Conservation (phyloP, 2,888 invertebrate species). For the Polylopha cassiicola region DNA sequence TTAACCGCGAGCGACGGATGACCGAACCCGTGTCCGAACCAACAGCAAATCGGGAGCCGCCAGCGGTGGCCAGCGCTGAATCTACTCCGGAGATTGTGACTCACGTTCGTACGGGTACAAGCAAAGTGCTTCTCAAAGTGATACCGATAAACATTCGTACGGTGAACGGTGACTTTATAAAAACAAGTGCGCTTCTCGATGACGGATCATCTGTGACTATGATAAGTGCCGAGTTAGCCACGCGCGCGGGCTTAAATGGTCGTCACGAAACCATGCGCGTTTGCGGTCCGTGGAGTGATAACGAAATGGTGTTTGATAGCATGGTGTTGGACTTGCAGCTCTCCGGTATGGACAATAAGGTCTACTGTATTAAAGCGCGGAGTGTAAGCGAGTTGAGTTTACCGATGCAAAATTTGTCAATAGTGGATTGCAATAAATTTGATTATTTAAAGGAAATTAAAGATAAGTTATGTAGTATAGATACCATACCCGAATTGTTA, state of each 20-base stretch:
- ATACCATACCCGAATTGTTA: background rate
- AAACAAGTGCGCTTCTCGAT: slow-evolving; percentile 1
- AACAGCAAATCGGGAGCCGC: no score
- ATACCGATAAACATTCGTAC: slow-evolving; percentile 1
- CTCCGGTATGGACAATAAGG: background rate
- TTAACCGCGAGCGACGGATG: background rate
- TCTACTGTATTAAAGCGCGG: background rate
- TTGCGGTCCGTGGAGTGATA: slow-evolving; percentile 7
- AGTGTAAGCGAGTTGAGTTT: background rate
- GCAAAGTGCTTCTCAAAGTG: slow-evolving; percentile 2
- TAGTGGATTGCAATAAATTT: background rate
- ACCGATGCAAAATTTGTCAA: background rate
- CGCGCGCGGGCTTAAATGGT: slow-evolving; percentile 9
- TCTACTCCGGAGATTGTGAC: background rate
- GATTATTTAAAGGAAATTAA: background rate
- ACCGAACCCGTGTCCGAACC: background rate
- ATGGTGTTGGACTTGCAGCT: background rate
- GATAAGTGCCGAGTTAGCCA: slow-evolving; percentile 2
- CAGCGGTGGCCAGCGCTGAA: no score
- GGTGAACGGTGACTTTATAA: background rate
- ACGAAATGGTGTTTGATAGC: background rate
- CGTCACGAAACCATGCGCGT: slow-evolving; percentile 6
- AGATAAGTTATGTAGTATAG: background rate
- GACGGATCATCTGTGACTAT: slow-evolving; percentile 4
- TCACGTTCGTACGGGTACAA: background rate